Evolutionary conservation across 2,888 invertebrate genomes (phyloP), one percentile per base, ranked within the genome.

Genomic region (Scaptomyza reducta): DNA sequence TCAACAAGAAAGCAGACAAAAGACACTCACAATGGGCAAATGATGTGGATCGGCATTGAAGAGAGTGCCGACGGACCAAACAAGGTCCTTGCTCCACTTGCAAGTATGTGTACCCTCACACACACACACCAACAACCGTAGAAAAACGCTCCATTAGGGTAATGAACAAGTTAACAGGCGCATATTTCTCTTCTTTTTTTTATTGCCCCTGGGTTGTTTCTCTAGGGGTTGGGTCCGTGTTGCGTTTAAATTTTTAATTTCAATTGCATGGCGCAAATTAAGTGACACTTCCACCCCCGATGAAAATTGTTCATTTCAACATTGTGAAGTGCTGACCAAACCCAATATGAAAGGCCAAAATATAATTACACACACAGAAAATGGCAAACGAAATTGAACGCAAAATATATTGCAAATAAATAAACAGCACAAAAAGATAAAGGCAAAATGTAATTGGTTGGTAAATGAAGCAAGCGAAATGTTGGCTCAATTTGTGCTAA

Each of bases 121-220:
- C n/a, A 59, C 67, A 53, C 47, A 60, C 70, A 74, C 79, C 3
- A 5, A 22, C 4, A 22, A 22, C 22, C 74, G 60, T 62, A 35
- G 57, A 61, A 54, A 88, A 71, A 5, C 74, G 70, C 87, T 88
- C 89, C 88, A 84, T 84, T 84, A 84, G 86, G 84, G 86, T 84
- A 84, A 84, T 84, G 84, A 84, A 88, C 87, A 84, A 84, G 83
- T 87, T 89, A 84, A 84, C 89, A 84, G 87, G 72, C 74, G 77
- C 67, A 79, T 83, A 85, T 89, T 80, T 83, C 75, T 88, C 79
- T 78, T n/a, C n/a, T n/a, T n/a, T n/a, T 80, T 87, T 77, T 86
- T 70, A 67, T 83, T 76, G 67, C 64, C 3, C 7, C 14, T 7
- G n/a, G n/a, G 45, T 35, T 44, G 22, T 13, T 31, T 11, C n/a